Evolutionary conservation across 2,113 vertebrate genomes (phyloP).

Genomic region (Stictonetta naevosa): DNA sequence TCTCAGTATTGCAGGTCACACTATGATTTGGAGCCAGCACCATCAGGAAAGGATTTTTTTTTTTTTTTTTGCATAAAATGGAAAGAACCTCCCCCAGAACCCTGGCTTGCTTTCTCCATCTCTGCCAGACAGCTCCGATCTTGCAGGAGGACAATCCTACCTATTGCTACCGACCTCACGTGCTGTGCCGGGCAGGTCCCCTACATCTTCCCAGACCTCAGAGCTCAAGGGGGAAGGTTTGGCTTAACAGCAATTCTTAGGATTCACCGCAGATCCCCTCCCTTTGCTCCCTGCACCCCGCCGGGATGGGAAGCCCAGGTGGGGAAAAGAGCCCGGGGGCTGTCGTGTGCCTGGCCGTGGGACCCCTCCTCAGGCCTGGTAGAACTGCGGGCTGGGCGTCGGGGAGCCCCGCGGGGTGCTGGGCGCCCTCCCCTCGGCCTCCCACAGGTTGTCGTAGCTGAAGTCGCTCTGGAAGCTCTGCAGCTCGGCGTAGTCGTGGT

Average conservation of each 20-base stretch:
- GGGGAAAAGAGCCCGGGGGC: accelerated
- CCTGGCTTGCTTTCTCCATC: background rate
- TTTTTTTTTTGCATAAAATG: background rate
- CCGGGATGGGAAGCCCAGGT: background rate
- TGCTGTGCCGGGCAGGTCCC: accelerated
- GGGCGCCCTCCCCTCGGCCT: conserved; percentile 32
- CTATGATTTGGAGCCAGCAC: background rate
- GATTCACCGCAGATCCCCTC: background rate
- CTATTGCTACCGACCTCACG: background rate
- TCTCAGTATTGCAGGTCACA: background rate
- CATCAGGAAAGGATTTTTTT: background rate
- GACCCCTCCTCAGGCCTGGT: background rate
- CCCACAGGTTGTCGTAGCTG: conserved; percentile 69
- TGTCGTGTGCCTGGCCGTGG: background rate
- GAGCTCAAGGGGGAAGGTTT: background rate
- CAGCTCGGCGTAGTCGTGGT: conserved; percentile 70
- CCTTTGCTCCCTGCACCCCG: background rate
- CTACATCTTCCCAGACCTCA: background rate
- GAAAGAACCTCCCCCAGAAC: background rate
- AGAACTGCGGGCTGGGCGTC: background rate
- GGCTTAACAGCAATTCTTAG: background rate
- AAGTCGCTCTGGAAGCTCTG: conserved; percentile 70
- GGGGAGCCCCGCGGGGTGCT: background rate
- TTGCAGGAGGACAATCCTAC: background rate
- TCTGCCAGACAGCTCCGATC: background rate